Evolutionary conservation across 2,797 vertebrate genomes (phyloP), one percentile per base, ranked within the genome.

Genomic region (Hyperoplus lanceolatus): DNA sequence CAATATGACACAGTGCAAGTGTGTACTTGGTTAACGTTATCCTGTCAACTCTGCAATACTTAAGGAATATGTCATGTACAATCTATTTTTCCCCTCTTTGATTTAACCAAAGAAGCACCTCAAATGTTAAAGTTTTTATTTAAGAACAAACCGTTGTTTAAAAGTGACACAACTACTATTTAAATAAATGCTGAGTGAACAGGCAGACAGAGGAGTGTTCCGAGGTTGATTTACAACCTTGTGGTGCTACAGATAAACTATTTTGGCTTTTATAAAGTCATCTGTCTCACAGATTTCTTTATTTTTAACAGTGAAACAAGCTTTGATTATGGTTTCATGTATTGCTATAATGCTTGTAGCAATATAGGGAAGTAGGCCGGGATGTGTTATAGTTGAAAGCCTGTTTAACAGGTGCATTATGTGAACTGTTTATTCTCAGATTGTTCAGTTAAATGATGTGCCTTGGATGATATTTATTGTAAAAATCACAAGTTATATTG

Each of bases 221-320:
- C 4, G 0, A 55, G 72, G 69, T 81, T 82, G 75, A 57, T 65
- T 73, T 60, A 46, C 49, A 65, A 58, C 62, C 45, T 45, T 8
- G 8, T 6, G 14, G 18, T 70, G 4, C 16, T 16, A 16, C 1
- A 0, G 5, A 53, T 82, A 0, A 43, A 11, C n/a, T 77, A 4
- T 0, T 66, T 63, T 81, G 77, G 57, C 85, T 89, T 92, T 91
- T 81, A 82, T 87, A 80, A 90, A 90, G 86, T 83, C 75, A 65
- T 38, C 51, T 66, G 29, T 69, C 2, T 6, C 3, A 7, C 36
- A 77, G 43, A 79, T 78, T n/a, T 36, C 46, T 79, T 82, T 73
- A 61, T 55, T 72, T 69, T 51, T 6, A 55, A 63, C 36, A 1
- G 16, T n/a, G 1, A 15, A 36, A 3, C 0, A 16, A 41, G 38